Conservation (phyloP, 2,797 vertebrate species). For the Ataeniobius toweri region DNA sequence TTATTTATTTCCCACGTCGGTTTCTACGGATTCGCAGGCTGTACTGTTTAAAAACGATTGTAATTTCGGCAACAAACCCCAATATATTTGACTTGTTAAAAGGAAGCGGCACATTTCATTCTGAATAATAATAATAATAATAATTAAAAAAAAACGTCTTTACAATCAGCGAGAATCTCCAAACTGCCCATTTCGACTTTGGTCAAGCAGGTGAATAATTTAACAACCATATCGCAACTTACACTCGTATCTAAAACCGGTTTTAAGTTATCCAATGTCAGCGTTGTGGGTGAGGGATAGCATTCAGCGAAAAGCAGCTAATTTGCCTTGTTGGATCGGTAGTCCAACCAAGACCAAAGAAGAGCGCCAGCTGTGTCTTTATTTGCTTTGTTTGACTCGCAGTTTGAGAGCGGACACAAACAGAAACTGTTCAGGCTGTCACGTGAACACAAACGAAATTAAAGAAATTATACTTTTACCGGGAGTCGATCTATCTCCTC, state of each 20-base stretch:
- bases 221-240: background rate
- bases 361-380: background rate
- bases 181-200: constrained; percentile 12
- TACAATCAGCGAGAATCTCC: background rate
- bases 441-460: too few species aligned
- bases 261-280: background rate
- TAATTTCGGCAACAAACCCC: background rate
- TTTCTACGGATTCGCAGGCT: background rate
- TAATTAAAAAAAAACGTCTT: background rate
- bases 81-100: background rate
- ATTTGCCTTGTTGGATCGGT: background rate
- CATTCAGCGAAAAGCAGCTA: constrained; percentile 18
- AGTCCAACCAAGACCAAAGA: background rate
- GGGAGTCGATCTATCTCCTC: constrained; percentile 3
- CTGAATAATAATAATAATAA: background rate
- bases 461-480: constrained; percentile 24
- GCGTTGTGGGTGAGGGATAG: background rate
- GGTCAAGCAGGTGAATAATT: background rate
- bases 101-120: background rate
- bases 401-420: background rate
- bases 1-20: background rate
- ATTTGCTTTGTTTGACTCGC: background rate
- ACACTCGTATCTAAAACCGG: rapidly evolving
- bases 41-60: background rate
- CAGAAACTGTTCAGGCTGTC: rapidly evolving